Evolutionary conservation across 2,113 vertebrate genomes (phyloP).

Genomic region (Gobiocypris rarus): DNA sequence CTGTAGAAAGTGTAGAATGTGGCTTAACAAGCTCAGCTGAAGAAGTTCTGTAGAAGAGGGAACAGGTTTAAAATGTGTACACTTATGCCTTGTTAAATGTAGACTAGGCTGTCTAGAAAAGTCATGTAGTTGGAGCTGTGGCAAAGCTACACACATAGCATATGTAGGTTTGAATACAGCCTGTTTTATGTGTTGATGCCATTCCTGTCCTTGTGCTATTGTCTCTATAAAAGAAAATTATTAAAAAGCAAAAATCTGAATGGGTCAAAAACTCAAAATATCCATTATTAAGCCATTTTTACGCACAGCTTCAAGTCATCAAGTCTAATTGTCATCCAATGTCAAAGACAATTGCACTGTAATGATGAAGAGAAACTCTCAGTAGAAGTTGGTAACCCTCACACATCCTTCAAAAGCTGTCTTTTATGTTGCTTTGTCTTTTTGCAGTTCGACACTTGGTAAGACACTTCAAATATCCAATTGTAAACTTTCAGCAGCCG

Average conservation of each 20-base stretch:
- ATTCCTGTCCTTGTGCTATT: not conserved
- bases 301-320: slow-evolving; percentile 6
- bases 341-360: slow-evolving; percentile 36
- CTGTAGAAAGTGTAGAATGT: slow-evolving; percentile 10
- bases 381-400: slow-evolving; percentile 40
- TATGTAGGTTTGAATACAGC: not conserved
- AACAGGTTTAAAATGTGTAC: not conserved
- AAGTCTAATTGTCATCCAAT: slow-evolving; percentile 26
- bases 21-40: slow-evolving; percentile 11
- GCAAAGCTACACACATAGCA: not conserved
- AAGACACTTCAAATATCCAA: slow-evolving; percentile 11
- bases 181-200: not conserved
- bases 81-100: not conserved
- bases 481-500: not conserved
- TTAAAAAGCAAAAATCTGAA: not conserved
- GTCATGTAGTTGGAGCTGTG: not conserved
- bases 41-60: not conserved
- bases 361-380: slow-evolving; percentile 50
- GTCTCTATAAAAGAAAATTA: not conserved
- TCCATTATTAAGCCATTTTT: slow-evolving; percentile 33
- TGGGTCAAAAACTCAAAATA: not conserved
- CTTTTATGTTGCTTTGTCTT: not conserved
- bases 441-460: slow-evolving; percentile 24
- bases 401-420: slow-evolving; percentile 40
- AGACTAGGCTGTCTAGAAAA: not conserved